Base-by-base conservation (phyloP, 2,113 vertebrate species). In the Oplegnathus fasciatus region DNA sequence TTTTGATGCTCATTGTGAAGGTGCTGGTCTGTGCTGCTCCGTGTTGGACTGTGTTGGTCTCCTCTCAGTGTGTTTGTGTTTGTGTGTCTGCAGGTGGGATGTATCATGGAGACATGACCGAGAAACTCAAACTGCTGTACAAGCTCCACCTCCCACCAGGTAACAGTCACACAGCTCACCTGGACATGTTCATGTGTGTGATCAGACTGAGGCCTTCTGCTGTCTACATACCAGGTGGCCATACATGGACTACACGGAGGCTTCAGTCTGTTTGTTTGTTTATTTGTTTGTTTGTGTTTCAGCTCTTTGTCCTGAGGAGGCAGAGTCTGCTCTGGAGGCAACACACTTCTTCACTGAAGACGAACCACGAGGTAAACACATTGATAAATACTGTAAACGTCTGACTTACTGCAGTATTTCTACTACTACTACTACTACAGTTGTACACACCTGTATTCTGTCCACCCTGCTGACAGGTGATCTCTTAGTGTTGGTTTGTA, bases 91-190 rank as follows among this genome's bases (percentile, higher is more conserved):
- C 90, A 99, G 98, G 98, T 91, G 97, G 97, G 37, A 98, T 99
- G 98, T 99, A 97, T 94, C 98, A 99, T 2, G 98, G 98, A 17
- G 98, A 99, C 92, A 96, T 99, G 92, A 99, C 96, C 0, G 98
- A 99, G 83, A 99, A 99, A 92, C 95, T 99, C 64, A 99, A 99
- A 92, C 94, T 97, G 6, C 95, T 99, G 8, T 99, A 98, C 94
- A 99, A 99, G 92, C 95, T 99, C 22, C 98, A 99, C 88, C 91
- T 99, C 54, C 97, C 97, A 34, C 98, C 98, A 86, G 98, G 98
- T 99, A 85, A 79, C 5, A 13, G 6, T 24, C 17, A 20, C 28
- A 42, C 50, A 62, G 14, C 58, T 78, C 65, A 70, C 66, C 71
- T 70, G 66, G 20, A 9, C 6, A 20, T 40, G 61, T 32, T n/a